Base-by-base conservation (phyloP, 2,888 invertebrate species). In the Dioctria linearis region DNA sequence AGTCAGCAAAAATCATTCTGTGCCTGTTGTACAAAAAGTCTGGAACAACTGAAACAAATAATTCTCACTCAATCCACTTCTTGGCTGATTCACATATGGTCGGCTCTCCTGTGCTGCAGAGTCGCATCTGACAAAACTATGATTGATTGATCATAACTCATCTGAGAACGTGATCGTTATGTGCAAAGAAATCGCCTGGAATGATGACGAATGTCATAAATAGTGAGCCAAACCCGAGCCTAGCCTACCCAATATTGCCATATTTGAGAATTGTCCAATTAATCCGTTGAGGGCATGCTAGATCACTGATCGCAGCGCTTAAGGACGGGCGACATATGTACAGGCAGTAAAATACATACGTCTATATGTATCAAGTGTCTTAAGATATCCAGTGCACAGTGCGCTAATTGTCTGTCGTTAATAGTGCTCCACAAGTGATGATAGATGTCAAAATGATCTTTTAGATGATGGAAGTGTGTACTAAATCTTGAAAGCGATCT, bases 131-230 rank as follows among this genome's bases (percentile, higher is more conserved):
- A 80, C 80, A 76, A 57, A 80, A 49, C 54, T 78, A 82, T 82
- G 82, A 82, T 82, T 81, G 82, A 82, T 82, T 81, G 82, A 81
- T 82, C 82, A 82, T 82, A 82, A 82, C 81, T 82, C 82, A 82
- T 80, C 82, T 71, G 61, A 66, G 73, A 80, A 82, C 80, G 79
- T 79, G 80, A 80, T 82, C 66, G 75, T 80, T 80, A 69, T 67
- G 63, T 59, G 80, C 43, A 78, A 78, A 78, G 78, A 78, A 78
- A 78, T 66, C 54, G 51, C 66, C 78, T 25, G 43, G 61, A 78
- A 78, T 42, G 78, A 66, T 78, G 78, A 78, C 78, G 78, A 78
- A 65, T 78, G 78, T 78, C 78, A 78, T 78, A 66, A 78, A 43
- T 57, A 54, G 65, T 57, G 46, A 79, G 43, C 65, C 80, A 54